These are phyloP conservation scores for Sepioteuthis lessoniana DNA, from an alignment of 2,888 invertebrate genomes.

Conservation along the genomic window DNA sequence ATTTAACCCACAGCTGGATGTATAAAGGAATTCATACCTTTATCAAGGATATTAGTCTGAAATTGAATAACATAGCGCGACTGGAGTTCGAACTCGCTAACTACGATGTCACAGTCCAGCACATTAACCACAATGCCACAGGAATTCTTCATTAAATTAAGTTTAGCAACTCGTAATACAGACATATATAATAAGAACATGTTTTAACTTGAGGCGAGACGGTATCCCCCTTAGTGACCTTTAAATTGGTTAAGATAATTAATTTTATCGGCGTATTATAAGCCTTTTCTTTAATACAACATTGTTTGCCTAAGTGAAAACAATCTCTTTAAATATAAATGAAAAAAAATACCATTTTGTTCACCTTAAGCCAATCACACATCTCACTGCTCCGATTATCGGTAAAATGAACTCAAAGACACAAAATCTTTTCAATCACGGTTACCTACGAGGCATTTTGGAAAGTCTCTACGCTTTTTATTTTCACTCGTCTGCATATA, in stretches of 20 bases:
- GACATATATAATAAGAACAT: no score
- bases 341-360: background rate
- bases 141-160: no score
- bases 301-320: background rate
- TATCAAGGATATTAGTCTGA: no score
- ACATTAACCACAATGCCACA: no score
- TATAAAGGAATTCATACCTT: no score
- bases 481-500: background rate
- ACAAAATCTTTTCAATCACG: background rate
- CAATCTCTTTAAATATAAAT: background rate
- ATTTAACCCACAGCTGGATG: no score
- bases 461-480: background rate
- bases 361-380: background rate
- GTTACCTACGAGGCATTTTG: background rate
- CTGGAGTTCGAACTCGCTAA: no score
- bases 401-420: background rate
- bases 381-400: background rate
- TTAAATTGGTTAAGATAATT: background rate
- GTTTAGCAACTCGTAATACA: no score
- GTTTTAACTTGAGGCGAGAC: background rate
- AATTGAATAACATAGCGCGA: no score
- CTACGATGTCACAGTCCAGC: no score
- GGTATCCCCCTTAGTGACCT: background rate
- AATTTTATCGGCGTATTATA: background rate
- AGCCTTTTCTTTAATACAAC: background rate